phyloP scores from a whole-genome alignment of 2,113 vertebrate species.

The Bubo blakistoni region DNA sequence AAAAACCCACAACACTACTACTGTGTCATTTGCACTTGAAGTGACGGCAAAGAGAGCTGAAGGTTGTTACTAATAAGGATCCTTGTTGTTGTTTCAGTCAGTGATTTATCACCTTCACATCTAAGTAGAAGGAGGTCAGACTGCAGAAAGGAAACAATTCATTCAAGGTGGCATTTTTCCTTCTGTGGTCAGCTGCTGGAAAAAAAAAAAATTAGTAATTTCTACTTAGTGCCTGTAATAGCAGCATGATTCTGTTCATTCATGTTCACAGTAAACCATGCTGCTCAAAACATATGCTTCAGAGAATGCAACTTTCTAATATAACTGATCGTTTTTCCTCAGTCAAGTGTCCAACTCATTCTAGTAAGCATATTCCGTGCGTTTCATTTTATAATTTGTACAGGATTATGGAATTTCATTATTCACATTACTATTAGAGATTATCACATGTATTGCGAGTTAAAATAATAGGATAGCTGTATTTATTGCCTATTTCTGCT shows the following conservation, averaged over 20 bases:
- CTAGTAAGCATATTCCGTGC: not conserved
- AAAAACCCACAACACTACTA: not conserved
- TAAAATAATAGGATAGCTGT: not conserved
- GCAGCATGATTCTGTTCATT: not conserved
- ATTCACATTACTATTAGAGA: not conserved
- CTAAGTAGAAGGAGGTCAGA: slow-evolving; percentile 43
- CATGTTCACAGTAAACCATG: slow-evolving; percentile 22
- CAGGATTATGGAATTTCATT: not conserved
- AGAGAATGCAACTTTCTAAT: not conserved
- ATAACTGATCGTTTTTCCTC: not conserved
- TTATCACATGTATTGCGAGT: not conserved
- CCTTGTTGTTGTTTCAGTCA: slow-evolving; percentile 51
- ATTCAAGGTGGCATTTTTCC: slow-evolving; percentile 52
- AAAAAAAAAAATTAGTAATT: slow-evolving; percentile 38
- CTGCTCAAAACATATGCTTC: slow-evolving; percentile 4
- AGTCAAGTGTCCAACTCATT: not conserved
- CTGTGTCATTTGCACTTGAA: slow-evolving; percentile 1
- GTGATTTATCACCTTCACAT: slow-evolving; percentile 69
- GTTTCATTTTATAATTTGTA: not conserved
- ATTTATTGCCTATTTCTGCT: slow-evolving; percentile 20
- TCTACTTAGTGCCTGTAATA: slow-evolving; percentile 28
- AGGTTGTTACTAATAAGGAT: slow-evolving; percentile 65
- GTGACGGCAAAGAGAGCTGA: slow-evolving; percentile 26
- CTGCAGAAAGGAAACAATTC: slow-evolving; percentile 45
- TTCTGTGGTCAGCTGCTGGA: not conserved